Base-by-base conservation (phyloP, 1,140 invertebrate genomes). In the Habropoda laboriosa region DNA sequence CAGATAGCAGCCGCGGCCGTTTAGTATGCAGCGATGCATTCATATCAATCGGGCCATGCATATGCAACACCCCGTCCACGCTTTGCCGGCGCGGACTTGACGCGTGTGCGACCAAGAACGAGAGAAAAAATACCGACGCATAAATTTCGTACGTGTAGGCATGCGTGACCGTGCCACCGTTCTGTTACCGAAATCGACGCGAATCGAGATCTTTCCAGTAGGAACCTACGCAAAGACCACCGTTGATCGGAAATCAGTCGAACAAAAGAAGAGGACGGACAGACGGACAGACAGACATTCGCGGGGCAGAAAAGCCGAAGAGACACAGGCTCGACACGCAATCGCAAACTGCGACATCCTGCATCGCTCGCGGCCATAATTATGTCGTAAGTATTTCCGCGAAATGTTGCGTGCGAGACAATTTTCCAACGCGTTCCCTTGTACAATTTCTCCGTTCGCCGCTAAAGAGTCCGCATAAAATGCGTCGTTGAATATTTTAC, bases 21-120 rank as follows among this genome's bases (percentile, higher is more conserved):
- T 92, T 91, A 89, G 86, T 89, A 92, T 91, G 91, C 91, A 92
- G 85, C 91, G 91, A 90, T 93, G 92, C 91, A 91, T 92, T 93
- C 90, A 91, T 93, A 93, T 92, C 92, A 91, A 93, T 93, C 87
- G 89, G 66, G 79, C 88, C 91, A 92, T 92, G 91, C 90, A 91
- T 92, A 92, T 92, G 89, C 89, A 92, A 90, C 86, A 73, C 64
- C 74, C 82, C 81, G 78, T 83, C 60, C 77, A 70, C 82, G 78
- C 67, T 68, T 79, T 73, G 79, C 80, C 60, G 68, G 47, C 73
- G 51, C 70, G 75, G 76, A 67, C 83, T 78, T 38, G 53, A 47
- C 76, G 78, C 68, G 73, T 71, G 74, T 76, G 74, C 75, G 64
- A 70, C 66, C 35, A 66, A 70, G 63, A 79, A 51, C 73, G 63